These are phyloP conservation scores for Carassius carassius DNA, from an alignment of 2,113 vertebrate genomes.

Conservation along the genomic window DNA sequence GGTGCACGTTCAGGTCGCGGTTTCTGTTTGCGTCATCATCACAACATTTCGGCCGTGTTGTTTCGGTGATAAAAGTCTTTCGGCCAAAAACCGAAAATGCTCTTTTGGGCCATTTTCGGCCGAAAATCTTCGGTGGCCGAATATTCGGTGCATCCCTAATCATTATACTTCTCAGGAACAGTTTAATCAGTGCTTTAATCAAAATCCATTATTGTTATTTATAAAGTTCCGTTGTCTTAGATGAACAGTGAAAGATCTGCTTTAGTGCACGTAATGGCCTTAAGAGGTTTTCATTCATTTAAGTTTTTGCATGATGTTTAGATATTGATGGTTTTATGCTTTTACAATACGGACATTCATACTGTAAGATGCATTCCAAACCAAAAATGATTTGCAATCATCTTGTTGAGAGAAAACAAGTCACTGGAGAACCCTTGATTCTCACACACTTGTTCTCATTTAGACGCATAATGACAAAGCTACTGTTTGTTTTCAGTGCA, in stretches of 20 bases:
- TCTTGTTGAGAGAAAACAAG: not conserved
- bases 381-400: not conserved
- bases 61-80: too few relatives aligned
- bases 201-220: not conserved
- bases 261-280: not conserved
- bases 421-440: constrained; percentile 2
- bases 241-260: constrained; percentile 1
- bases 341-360: constrained; percentile 3
- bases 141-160: too few relatives aligned
- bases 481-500: constrained; percentile 4
- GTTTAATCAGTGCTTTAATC: not conserved
- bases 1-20: too few relatives aligned
- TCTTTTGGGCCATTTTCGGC: too few relatives aligned
- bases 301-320: not conserved
- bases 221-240: not conserved
- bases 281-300: not conserved
- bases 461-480: constrained; percentile 31
- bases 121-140: too few relatives aligned
- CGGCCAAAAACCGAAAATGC: too few relatives aligned
- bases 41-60: too few relatives aligned
- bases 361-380: not conserved
- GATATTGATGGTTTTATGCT: constrained; percentile 17
- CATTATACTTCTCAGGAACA: not conserved
- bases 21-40: too few relatives aligned
- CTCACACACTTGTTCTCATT: constrained; percentile 43